Base-by-base conservation (phyloP, 1,140 invertebrate genomes). In the Meloidogyne hapla region DNA sequence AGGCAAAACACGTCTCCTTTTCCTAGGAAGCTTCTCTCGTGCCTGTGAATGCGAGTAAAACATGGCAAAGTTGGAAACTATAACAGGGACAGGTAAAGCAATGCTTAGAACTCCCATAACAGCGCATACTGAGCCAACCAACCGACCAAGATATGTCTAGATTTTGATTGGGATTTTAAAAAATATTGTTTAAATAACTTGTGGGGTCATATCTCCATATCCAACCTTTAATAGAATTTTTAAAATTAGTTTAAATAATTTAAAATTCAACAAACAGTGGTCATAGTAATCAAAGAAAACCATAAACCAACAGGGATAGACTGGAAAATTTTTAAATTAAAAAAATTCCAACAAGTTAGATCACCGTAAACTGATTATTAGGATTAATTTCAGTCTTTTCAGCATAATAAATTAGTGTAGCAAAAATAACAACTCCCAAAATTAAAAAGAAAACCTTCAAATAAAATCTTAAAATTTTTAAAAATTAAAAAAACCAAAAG, bases 351-450 rank as follows among this genome's bases (percentile, higher is more conserved):
- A n/a, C n/a, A n/a, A n/a, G n/a, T n/a, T n/a, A n/a, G n/a, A n/a
- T 38, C 18, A 64, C 71, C 12, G 71, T 73, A 38, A 87, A 87
- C 45, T 87, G 83, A 72, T 87, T 86, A 21, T 80, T 64, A 15
- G 84, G 91, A 77, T 86, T 86, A 38, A 65, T 76, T 42, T 88
- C 88, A 68, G 95, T 94, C 77, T 95, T 91, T 89, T 99, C 95
- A 45, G 95, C 95, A 89, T 97, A 98, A 88, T 97, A 98, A 91
- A 94, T 73, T 9, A 96, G 92, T 87, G 94, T 94, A 88, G 96
- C 97, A 91, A 98, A 99, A 89, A 98, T 94, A 89, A 98, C 94
- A 25, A 84, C 82, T 18, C 83, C 81, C 33, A 82, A 63, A 23
- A 82, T 64, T 4, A 96, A 90, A 88, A 96, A 95, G 89, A 95